Evolutionary conservation across 2,888 invertebrate genomes (phyloP), one percentile per base, ranked within the genome.

Genomic region (Beris chalybata): DNA sequence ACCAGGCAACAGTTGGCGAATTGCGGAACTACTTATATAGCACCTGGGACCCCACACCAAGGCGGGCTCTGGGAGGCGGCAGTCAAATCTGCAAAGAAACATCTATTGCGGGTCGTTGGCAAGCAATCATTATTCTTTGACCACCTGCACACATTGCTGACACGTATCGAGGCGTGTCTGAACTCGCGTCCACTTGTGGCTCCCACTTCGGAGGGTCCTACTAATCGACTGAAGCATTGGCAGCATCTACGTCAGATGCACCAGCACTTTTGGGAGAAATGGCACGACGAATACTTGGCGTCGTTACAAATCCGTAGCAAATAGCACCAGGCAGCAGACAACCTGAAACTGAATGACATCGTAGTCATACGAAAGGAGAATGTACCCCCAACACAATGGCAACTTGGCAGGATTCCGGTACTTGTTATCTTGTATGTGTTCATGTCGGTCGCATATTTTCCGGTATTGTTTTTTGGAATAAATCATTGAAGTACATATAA

Each of bases 51-150:
- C n/a, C 73, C 75, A 1, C 74, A 76, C 65, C 73, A 73, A 57
- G 74, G 22, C 22, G 22, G 22, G 22, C 22, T 22, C 22, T 22
- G 22, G 22, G 22, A 22, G 22, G 22, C 22, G 75, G 5, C 75
- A 75, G 4, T 45, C 75, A 3, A 75, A 74, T 71, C 71, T 0
- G 68, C 72, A 11, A 77, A 76, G 65, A 67, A 66, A 59, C 75
- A 74, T 56, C 58, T 76, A 9, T 65, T 67, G n/a, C 65, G 72
- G 29, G 65, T 72, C 4, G 56, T 74, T 11, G 73, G 73, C 5
- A 64, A 22, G 22, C 3, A 22, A 22, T 22, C 22, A 22, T 22
- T 22, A 22, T 22, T 22, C 22, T 22, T 22, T 47, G 72, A 74
- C 66, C 73, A 77, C 57, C 67, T 74, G 30, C 43, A 65, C 15